These are phyloP conservation scores for Lucilia cuprina DNA, from an alignment of 1,140 invertebrate genomes.

Conservation along the genomic window DNA sequence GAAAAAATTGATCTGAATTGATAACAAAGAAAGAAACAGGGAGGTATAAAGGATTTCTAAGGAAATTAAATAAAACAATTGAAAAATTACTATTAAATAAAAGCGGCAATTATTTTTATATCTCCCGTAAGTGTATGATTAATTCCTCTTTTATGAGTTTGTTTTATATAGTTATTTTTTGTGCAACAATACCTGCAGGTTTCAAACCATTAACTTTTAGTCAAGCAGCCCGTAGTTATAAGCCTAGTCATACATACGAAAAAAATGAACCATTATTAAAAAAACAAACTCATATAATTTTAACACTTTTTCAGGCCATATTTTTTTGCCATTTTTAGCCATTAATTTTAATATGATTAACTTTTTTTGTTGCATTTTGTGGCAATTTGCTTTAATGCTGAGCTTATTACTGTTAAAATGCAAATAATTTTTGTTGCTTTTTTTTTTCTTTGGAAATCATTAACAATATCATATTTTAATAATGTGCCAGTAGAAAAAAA, in stretches of 20 bases:
- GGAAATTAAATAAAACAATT: neutral
- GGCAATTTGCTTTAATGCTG: neutral
- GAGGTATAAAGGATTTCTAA: neutral
- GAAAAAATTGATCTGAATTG: neutral
- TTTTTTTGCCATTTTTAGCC: neutral
- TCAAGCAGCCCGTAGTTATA: neutral
- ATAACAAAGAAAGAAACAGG: neutral
- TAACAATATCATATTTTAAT: neutral
- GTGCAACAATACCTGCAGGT: neutral
- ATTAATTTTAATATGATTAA: constrained; percentile 9
- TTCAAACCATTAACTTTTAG: neutral
- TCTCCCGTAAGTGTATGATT: neutral
- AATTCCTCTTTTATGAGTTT: neutral
- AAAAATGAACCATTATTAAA: neutral
- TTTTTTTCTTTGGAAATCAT: neutral
- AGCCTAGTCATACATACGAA: too few relatives aligned
- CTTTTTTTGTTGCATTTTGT: neutral
- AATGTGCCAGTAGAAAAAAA: neutral
- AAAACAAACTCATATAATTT: neutral
- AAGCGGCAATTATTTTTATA: too few relatives aligned
- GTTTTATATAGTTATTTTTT: neutral
- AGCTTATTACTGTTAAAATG: neutral
- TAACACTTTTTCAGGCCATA: constrained; percentile 1
- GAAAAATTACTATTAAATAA: neutral
- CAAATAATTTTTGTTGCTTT: neutral